Evolutionary conservation across 2,888 invertebrate genomes (phyloP), one percentile per base, ranked within the genome.

Genomic region (Endotricha flammealis): DNA sequence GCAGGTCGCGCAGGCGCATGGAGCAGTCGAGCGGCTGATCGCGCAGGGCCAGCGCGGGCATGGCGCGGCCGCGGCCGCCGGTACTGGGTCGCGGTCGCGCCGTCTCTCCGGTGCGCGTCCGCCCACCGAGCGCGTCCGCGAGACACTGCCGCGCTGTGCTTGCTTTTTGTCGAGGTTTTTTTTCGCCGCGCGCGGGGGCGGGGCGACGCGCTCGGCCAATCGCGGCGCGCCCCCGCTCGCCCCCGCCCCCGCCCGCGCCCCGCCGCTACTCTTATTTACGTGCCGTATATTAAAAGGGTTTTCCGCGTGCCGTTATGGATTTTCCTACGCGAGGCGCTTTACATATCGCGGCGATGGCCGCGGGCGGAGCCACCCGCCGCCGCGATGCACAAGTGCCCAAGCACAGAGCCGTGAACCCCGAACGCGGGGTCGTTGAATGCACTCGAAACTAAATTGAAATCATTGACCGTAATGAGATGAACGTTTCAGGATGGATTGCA

Each of bases 1-100:
- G 77, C 59, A 77, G 65, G 58, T 77, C 79, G 63, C 81, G 85
- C 74, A 82, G 79, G 71, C 82, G 79, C 88, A 92, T 91, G 72
- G 92, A 92, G 82, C 92, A 92, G 87, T 92, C 92, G 59, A 92
- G 87, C 54, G 92, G 92, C 79, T 92, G 92, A 70, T 80, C 73
- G 88, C 86, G 74, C 65, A 88, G 87, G 56, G 89, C 89, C 71
- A 90, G 87, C 89, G 90, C 90, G 76, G 91, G 91, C 88, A 90
- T 89, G 64, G 87, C 88, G 74, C 86, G 81, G 74, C 77, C 76
- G 76, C 74, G 72, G 75, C 74, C 88, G 88, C 90, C 83, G 88
- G 88, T 87, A 73, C 72, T 63, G 61, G 70, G 73, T 67, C 72
- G 77, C 78, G 70, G 73, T 67, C 72, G 77, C 78, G 78, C 78